Percentiles rank a stretch among this genome's conserved stretches.
phyloP scores from a whole-genome alignment of 1,140 invertebrate species.

The Latrodectus geometricus region DNA sequence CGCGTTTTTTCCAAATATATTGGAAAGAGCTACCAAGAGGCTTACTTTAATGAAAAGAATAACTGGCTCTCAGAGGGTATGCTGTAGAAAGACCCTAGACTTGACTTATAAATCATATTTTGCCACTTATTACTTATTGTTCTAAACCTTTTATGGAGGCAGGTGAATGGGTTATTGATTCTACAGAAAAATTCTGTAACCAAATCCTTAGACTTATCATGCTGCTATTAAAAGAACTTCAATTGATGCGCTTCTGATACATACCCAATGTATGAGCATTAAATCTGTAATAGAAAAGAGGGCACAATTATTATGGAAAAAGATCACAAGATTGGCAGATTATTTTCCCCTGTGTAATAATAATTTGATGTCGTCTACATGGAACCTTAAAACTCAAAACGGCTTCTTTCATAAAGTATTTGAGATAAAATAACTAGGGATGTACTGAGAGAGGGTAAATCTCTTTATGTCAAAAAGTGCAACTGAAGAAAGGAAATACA shows the following conservation, averaged over 20 bases:
- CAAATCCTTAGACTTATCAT: background rate
- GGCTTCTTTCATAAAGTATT: background rate
- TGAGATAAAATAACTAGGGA: background rate
- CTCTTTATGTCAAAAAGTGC: background rate
- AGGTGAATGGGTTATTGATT: no score
- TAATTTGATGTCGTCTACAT: background rate
- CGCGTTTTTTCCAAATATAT: no score
- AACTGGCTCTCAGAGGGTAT: no score
- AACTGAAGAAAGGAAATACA: background rate
- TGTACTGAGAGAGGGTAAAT: background rate
- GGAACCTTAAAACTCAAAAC: background rate
- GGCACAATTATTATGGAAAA: background rate
- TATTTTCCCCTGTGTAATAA: background rate
- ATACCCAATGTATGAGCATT: background rate
- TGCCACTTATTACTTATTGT: no score
- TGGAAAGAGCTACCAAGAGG: no score
- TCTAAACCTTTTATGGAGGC: no score
- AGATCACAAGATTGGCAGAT: background rate
- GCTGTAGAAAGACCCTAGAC: no score
- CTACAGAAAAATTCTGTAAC: background rate
- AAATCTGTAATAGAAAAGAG: background rate
- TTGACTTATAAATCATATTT: no score
- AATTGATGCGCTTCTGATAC: background rate
- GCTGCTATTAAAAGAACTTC: background rate
- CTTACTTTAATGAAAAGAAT: no score